Evolutionary conservation across 2,888 invertebrate genomes (phyloP).

Genomic region (Daptonema setosum): DNA sequence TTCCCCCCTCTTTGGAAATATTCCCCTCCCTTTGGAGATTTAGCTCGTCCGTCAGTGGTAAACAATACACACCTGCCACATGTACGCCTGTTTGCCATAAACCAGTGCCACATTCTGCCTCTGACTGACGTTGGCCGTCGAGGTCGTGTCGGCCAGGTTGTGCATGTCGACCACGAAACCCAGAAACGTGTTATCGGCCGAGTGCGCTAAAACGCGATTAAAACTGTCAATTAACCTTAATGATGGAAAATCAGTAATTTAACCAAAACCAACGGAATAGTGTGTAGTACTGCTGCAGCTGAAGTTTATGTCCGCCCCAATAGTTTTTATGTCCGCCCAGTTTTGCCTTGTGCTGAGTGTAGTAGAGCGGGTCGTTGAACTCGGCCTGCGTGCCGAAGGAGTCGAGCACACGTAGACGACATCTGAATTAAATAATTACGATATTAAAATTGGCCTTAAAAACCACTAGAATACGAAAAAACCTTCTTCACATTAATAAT

Average conservation of each 20-base stretch:
- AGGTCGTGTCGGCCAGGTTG: not conserved
- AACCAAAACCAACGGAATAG: slow-evolving; percentile 33
- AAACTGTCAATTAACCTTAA: too few species aligned
- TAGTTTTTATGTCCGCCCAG: slow-evolving; percentile 25
- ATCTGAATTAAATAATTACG: too few species aligned
- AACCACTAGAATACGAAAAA: too few species aligned
- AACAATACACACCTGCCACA: slow-evolving; percentile 29
- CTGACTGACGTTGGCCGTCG: not conserved
- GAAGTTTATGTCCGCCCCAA: slow-evolving; percentile 33
- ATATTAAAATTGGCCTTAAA: too few species aligned
- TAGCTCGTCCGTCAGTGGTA: too few species aligned
- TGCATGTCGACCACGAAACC: slow-evolving; percentile 32
- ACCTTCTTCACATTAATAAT: too few species aligned
- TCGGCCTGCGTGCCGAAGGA: slow-evolving; percentile 35
- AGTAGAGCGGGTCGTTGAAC: slow-evolving; percentile 29
- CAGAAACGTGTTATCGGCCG: slow-evolving; percentile 34
- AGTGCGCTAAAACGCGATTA: slow-evolving; percentile 29
- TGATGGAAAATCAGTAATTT: too few species aligned
- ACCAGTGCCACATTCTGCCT: slow-evolving; percentile 27
- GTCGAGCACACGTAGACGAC: slow-evolving; percentile 32
- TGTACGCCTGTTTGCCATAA: slow-evolving; percentile 33
- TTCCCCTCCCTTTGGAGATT: too few species aligned
- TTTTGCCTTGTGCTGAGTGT: slow-evolving; percentile 19
- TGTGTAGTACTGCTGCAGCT: slow-evolving; percentile 29
- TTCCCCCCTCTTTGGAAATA: too few species aligned